A percentile compares a stretch with the other conserved stretches of the same genome.
These are phyloP conservation scores for Burhinus bistriatus DNA, from an alignment of 2,113 vertebrate species.

Conservation along the genomic window DNA sequence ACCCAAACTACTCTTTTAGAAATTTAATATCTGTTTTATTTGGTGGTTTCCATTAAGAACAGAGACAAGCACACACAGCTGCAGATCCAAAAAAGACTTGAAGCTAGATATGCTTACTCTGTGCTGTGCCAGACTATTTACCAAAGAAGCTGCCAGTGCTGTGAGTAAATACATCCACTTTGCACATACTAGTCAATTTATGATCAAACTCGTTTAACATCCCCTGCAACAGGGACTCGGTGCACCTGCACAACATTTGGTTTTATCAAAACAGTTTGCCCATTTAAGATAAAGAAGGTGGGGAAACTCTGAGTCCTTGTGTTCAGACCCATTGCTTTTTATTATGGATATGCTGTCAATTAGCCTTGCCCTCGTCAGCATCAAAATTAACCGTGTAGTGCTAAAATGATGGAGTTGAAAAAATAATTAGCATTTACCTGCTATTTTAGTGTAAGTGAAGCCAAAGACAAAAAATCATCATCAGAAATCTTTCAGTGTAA, in stretches of 20 bases:
- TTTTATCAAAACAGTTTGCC: constrained; percentile 24
- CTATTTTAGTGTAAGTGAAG: background rate
- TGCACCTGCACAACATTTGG: constrained; percentile 22
- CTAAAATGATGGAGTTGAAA: constrained; percentile 14
- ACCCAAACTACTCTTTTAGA: background rate
- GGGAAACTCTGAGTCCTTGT: background rate
- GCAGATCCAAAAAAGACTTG: constrained; percentile 11
- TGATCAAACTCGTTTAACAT: constrained; percentile 24
- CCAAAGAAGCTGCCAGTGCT: background rate
- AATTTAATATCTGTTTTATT: background rate
- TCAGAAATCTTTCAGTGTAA: background rate
- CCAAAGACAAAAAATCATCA: background rate
- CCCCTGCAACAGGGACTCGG: background rate
- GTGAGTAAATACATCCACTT: constrained; percentile 38
- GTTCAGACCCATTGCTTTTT: background rate
- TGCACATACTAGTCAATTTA: constrained; percentile 33
- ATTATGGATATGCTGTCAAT: background rate
- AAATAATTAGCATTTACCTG: constrained; percentile 10
- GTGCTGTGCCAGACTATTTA: constrained; percentile 29
- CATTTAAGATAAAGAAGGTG: background rate
- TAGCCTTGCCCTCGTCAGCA: background rate
- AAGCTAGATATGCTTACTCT: background rate
- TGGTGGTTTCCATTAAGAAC: background rate
- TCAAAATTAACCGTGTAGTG: constrained; percentile 1
- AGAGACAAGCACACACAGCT: constrained; percentile 45